These are phyloP conservation scores for Danio choprae DNA, from an alignment of 2,797 vertebrate species.

Conservation along the genomic window DNA sequence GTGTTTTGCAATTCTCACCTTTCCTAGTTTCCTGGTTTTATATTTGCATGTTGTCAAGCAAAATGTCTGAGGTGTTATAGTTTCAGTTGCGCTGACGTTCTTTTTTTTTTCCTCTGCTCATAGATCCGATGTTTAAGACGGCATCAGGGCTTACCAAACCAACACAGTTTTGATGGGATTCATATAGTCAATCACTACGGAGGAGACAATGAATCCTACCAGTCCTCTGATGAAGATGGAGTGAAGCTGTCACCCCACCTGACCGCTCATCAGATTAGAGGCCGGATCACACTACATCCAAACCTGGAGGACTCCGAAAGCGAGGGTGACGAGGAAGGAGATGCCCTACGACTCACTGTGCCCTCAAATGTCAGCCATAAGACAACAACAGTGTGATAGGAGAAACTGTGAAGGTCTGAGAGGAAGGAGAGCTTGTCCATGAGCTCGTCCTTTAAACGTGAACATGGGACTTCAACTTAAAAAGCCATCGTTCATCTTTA, in stretches of 20 bases:
- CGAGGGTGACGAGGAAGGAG: slow-evolving; percentile 83
- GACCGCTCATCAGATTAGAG: slow-evolving; percentile 66
- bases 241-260: slow-evolving; percentile 69
- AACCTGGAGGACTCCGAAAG: slow-evolving; percentile 83
- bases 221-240: slow-evolving; percentile 93
- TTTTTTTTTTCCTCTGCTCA: slow-evolving; percentile 53
- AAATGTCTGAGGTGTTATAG: neutral
- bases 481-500: slow-evolving; percentile 30
- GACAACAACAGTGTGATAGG: slow-evolving; percentile 91
- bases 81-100: neutral
- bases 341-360: slow-evolving; percentile 74
- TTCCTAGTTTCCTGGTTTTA: neutral
- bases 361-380: slow-evolving; percentile 75
- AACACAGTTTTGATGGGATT: slow-evolving; percentile 92
- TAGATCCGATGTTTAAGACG: slow-evolving; percentile 94
- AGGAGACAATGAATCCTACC: slow-evolving; percentile 85
- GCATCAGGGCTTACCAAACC: slow-evolving; percentile 81
- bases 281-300: slow-evolving; percentile 81
- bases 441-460: slow-evolving; percentile 23
- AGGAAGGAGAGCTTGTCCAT: neutral
- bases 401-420: slow-evolving; percentile 5
- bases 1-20: slow-evolving; percentile 5
- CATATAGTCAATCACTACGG: slow-evolving; percentile 95
- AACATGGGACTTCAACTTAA: slow-evolving; percentile 19
- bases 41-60: neutral